phyloP scores from a whole-genome alignment of 2,888 invertebrate species.

The Hirtodrosophila duncani region DNA sequence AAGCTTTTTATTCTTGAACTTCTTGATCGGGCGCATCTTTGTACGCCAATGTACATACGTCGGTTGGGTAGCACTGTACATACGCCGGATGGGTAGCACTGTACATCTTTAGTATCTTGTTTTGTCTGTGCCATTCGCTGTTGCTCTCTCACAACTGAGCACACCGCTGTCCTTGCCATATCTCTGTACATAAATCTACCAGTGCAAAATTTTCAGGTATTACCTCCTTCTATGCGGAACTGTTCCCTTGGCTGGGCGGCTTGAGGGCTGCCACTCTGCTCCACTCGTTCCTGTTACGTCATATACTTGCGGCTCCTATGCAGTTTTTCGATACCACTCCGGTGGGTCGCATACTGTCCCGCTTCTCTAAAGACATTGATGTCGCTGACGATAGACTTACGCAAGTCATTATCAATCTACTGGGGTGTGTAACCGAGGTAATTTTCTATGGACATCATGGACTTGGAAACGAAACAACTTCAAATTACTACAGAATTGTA shows the following conservation, averaged over 20 bases:
- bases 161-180: too few species aligned
- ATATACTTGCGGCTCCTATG: constrained; percentile 80
- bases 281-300: constrained; percentile 78
- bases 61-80: too few species aligned
- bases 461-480: constrained; percentile 17
- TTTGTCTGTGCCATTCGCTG: too few species aligned
- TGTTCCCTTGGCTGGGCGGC: constrained; percentile 83
- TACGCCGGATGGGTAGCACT: too few species aligned
- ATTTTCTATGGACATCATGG: not conserved
- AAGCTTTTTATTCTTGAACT: too few species aligned
- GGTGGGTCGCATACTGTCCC: constrained; percentile 81
- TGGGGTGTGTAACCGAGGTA: constrained; percentile 48
- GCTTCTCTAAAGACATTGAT: constrained; percentile 79
- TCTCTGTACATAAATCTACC: too few species aligned
- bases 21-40: too few species aligned
- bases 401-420: constrained; percentile 79
- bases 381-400: constrained; percentile 76
- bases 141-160: too few species aligned
- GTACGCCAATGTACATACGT: too few species aligned
- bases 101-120: too few species aligned
- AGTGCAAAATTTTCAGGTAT: constrained; percentile 79
- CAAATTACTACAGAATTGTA: constrained; percentile 27
- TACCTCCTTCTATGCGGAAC: constrained; percentile 82
- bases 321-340: too few species aligned
- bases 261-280: constrained; percentile 66